Conservation (phyloP, 2,888 invertebrate genomes). For the Melitaea athalia region DNA sequence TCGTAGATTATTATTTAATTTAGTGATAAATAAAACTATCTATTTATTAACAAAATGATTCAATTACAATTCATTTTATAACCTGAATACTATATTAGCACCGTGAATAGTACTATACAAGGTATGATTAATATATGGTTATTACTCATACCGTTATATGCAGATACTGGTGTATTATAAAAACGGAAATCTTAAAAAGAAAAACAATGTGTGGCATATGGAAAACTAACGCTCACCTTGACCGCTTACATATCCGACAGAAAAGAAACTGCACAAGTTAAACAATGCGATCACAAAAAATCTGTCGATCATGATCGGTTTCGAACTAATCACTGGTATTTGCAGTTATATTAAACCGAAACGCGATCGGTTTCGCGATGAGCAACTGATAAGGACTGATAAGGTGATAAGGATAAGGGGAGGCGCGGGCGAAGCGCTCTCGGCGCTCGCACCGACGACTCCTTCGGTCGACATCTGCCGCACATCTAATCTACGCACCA, state of each 20-base stretch:
- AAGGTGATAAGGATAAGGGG: conserved; percentile 60
- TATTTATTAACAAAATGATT: neutral
- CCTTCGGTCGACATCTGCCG: conserved; percentile 65
- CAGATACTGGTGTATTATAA: conserved; percentile 2
- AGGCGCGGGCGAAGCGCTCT: conserved; percentile 48
- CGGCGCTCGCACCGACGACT: conserved; percentile 60
- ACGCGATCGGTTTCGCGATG: conserved; percentile 74
- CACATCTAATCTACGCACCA: conserved; percentile 53
- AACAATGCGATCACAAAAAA: conserved; percentile 52
- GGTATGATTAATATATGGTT: neutral
- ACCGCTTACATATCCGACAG: conserved; percentile 56
- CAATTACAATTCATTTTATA: neutral
- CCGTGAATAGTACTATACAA: neutral
- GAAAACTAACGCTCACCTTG: conserved; percentile 61
- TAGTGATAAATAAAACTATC: neutral
- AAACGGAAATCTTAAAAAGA: conserved; percentile 24
- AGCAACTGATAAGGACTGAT: conserved; percentile 74
- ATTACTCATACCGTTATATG: neutral
- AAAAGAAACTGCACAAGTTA: conserved; percentile 55
- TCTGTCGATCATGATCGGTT: conserved; percentile 60
- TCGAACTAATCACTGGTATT: conserved; percentile 45
- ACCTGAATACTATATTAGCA: neutral
- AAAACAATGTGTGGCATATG: conserved; percentile 20
- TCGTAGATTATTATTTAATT: no score
- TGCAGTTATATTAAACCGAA: conserved; percentile 62